These are phyloP conservation scores for Eucera pruinosa DNA, from an alignment of 2,888 invertebrate species.

Conservation along the genomic window DNA sequence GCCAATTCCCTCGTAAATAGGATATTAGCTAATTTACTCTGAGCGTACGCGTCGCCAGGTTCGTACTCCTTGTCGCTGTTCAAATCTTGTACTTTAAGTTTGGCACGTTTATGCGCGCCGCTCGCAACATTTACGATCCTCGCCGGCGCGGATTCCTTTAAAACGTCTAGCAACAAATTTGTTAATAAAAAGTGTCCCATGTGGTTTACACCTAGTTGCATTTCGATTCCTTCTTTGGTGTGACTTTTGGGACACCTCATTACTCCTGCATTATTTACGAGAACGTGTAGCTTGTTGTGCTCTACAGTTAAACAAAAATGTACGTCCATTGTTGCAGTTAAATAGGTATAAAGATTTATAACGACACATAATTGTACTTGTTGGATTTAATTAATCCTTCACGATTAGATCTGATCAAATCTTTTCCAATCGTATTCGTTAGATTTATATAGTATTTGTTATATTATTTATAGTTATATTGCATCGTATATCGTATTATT, in stretches of 20 bases:
- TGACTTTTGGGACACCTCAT: conserved; percentile 89
- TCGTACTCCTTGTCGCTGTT: conserved; percentile 88
- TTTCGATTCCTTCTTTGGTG: conserved; percentile 92
- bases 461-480: no score
- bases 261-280: conserved; percentile 93
- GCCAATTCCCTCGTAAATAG: conserved; percentile 90
- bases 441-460: no score
- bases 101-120: conserved; percentile 88
- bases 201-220: conserved; percentile 92
- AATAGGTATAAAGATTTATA: no score
- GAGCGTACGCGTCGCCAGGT: conserved; percentile 88
- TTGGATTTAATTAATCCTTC: no score
- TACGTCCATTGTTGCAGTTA: no score
- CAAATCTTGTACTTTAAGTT: conserved; percentile 89
- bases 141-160: conserved; percentile 89
- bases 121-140: conserved; percentile 91
- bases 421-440: no score
- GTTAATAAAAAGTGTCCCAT: conserved; percentile 93
- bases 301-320: conserved; percentile 85
- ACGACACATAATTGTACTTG: no score
- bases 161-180: conserved; percentile 88
- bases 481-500: not conserved
- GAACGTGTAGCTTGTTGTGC: conserved; percentile 88
- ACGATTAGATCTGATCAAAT: no score
- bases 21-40: conserved; percentile 92